Evolutionary conservation across 2,888 invertebrate species (phyloP), one percentile per base, ranked within the genome.

Genomic region (Luffia ferchaultella): DNA sequence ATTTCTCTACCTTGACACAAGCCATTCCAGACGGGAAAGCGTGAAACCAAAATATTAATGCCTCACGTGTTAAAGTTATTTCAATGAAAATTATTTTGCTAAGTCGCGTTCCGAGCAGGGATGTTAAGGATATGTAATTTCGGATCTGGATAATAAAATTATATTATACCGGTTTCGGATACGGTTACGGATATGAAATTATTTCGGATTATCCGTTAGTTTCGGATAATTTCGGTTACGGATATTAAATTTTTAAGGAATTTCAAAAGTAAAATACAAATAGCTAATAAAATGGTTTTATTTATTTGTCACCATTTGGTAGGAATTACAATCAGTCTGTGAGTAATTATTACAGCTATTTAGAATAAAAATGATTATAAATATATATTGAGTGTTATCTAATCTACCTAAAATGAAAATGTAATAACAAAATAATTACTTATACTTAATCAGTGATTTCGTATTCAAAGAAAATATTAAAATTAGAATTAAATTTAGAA

Each of bases 141-240:
- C 18, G 18, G 45, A 45, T 45, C 16, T 18, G 18, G 45, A 45
- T 45, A 45, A 17, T 17, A 17, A 18, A 17, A 18, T 2, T 5
- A 45, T 45, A 45, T 17, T 7, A 41, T 41, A 48, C 40, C n/a
- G 41, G 42, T 41, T 48, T 48, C 42, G 19, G 45, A 17, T 45
- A 45, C 17, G 45, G 18, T 18, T 45, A 48, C 15, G 40, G 48
- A 41, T 48, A 48, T 41, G 12, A 16, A 48, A 17, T 20, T 48
- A 41, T 48, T 41, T 41, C 41, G 17, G 42, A 48, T 40, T 48
- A 41, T 48, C 16, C n/a, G 48, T 9, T 48, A 40, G 48, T 48
- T 48, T 48, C 17, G 48, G 48, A 18, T 48, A 40, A 42, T 48
- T 48, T 48, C 17, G 48, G 40, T 30, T 48, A 48, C 18, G 48